Conservation (phyloP, 2,113 vertebrate species). For the Sinocyclocheilus grahami region DNA sequence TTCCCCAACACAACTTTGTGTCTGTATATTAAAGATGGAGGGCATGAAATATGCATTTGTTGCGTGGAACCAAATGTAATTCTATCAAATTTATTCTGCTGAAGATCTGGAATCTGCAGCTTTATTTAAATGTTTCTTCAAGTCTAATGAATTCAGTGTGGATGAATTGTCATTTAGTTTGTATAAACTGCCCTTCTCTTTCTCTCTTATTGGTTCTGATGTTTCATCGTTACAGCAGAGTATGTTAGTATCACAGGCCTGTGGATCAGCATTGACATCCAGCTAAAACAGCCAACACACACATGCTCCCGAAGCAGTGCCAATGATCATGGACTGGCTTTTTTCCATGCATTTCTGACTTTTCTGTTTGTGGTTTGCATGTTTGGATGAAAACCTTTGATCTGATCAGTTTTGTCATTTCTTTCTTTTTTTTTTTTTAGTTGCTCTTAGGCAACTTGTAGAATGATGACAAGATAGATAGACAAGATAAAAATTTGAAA, state of each 20-base stretch:
- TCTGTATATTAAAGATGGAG: slow-evolving; percentile 7
- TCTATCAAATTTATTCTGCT: not conserved
- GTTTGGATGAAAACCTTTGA: not conserved
- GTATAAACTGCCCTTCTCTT: not conserved
- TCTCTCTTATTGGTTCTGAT: not conserved
- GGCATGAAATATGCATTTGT: slow-evolving; percentile 2
- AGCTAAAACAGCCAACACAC: slow-evolving; percentile 2
- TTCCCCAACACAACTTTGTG: too few species aligned
- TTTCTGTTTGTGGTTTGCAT: not conserved
- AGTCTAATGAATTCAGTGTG: not conserved
- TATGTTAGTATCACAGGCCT: not conserved
- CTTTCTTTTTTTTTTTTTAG: not conserved
- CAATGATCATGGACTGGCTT: not conserved
- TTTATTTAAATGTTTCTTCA: not conserved
- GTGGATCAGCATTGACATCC: not conserved
- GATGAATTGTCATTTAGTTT: not conserved
- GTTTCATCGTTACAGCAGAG: not conserved
- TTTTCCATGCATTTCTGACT: not conserved
- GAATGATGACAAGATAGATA: too few species aligned
- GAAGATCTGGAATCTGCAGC: not conserved
- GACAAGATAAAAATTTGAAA: not conserved
- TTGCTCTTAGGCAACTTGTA: not conserved
- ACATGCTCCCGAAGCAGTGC: not conserved
- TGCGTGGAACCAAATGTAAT: slow-evolving; percentile 18
- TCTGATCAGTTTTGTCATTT: not conserved